Base-by-base conservation (phyloP, 2,113 vertebrate species). In the Elephas maximus region DNA sequence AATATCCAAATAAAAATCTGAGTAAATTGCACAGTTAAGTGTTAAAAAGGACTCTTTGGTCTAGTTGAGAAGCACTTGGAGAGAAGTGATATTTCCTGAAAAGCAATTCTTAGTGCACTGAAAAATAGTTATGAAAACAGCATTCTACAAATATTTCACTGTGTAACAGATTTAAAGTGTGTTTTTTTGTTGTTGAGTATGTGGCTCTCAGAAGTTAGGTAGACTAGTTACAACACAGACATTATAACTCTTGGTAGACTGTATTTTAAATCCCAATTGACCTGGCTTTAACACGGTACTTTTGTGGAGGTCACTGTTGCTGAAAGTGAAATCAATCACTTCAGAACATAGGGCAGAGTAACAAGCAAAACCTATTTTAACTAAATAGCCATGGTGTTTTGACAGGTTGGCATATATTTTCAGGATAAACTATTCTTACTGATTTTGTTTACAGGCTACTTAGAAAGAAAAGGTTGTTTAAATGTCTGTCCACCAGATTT, bases 51-150 rank as follows among this genome's bases (percentile, higher is more conserved):
- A 82, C 26, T 90, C 45, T 95, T 78, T 92, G 33, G 33, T 91
- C 24, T 93, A 67, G 20, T 88, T 74, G 74, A 79, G 97, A 93
- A 74, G 71, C 73, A 95, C 48, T 33, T 95, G 87, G 4, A 93
- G 28, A 95, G 94, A 97, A 93, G 17, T 78, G 65, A 11, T 14
- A 60, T 82, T n/a, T 97, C 26, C 94, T 96, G 60, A 95, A 96
- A 97, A 97, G 23, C 48, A 30, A 73, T 96, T 96, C 65, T 92
- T 84, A 96, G 8, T 91, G 11, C 67, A 92, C 24, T 91, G 53
- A 83, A 94, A 93, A 97, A 80, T 91, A 96, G 92, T 94, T 67
- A 74, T 48, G 57, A 78, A 95, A 67, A 94, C 96, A 93, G 15
- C 15, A 88, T 62, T 45, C 48, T 81, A 44, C 45, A 94, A 62